These are phyloP conservation scores for Pangasianodon hypophthalmus DNA, from an alignment of 2,113 vertebrate species.

Conservation along the genomic window DNA sequence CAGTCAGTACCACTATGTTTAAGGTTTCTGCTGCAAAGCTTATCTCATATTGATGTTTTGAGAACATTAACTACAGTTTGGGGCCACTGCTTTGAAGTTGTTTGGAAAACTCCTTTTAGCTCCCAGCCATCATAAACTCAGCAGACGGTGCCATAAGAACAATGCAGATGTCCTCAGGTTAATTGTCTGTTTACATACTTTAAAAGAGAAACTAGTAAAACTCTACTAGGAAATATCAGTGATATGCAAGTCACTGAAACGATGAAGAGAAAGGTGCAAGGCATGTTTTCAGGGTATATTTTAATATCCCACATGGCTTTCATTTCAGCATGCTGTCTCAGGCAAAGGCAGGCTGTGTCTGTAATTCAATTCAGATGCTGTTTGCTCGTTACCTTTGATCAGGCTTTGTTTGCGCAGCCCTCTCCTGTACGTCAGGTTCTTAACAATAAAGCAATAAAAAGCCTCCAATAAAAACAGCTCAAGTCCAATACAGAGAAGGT, in stretches of 20 bases:
- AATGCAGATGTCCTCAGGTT: slow-evolving; percentile 6
- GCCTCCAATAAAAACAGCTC: not conserved
- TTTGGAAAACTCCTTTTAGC: slow-evolving; percentile 19
- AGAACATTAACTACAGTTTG: not conserved
- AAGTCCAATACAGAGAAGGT: not conserved
- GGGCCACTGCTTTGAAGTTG: not conserved
- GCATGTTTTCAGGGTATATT: slow-evolving; percentile 7
- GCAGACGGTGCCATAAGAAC: not conserved
- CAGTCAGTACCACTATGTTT: not conserved
- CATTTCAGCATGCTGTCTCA: slow-evolving; percentile 22
- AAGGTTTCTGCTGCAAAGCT: not conserved
- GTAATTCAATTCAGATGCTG: slow-evolving; percentile 42
- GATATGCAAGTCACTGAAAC: not conserved
- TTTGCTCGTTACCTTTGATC: slow-evolving; percentile 40
- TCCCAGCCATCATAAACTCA: not conserved
- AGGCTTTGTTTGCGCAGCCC: slow-evolving; percentile 11
- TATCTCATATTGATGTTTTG: not conserved
- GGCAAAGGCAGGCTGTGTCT: slow-evolving; percentile 13
- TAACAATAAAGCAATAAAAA: slow-evolving; percentile 36
- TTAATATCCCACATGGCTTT: slow-evolving; percentile 31
- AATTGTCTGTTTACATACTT: slow-evolving; percentile 20
- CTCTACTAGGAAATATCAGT: not conserved
- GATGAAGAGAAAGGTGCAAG: not conserved
- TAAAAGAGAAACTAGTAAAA: slow-evolving; percentile 7
- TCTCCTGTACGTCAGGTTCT: not conserved